Evolutionary conservation across 2,888 invertebrate species (phyloP).

Genomic region (Atrina japonica): DNA sequence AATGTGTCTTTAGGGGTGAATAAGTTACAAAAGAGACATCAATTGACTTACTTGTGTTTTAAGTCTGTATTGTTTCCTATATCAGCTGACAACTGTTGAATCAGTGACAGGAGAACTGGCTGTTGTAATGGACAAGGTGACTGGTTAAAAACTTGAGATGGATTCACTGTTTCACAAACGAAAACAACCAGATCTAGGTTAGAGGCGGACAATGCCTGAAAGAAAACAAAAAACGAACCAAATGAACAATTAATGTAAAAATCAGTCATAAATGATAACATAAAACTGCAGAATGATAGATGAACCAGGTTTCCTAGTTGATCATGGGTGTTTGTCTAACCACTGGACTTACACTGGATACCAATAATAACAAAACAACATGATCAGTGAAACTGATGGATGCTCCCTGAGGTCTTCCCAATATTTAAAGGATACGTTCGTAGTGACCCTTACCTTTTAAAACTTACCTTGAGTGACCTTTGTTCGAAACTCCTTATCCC

Average conservation of each 20-base stretch:
- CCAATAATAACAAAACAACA: background rate
- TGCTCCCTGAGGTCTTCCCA: too few relatives aligned
- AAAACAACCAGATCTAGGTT: constrained; percentile 93
- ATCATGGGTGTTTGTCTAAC: too few relatives aligned
- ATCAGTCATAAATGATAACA: too few relatives aligned
- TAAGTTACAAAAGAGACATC: too few relatives aligned
- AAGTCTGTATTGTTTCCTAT: constrained; percentile 91
- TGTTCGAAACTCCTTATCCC: too few relatives aligned
- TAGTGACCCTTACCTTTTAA: too few relatives aligned
- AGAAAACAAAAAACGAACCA: constrained; percentile 19
- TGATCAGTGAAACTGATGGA: too few relatives aligned
- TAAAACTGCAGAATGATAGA: too few relatives aligned
- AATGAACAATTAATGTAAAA: background rate
- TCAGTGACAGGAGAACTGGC: constrained; percentile 93
- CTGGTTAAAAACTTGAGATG: constrained; percentile 87
- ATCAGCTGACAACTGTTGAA: constrained; percentile 96
- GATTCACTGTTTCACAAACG: constrained; percentile 92
- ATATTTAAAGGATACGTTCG: background rate
- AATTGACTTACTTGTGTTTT: constrained; percentile 86
- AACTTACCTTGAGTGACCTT: too few relatives aligned
- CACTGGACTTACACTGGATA: too few relatives aligned
- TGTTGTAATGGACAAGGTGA: constrained; percentile 90
- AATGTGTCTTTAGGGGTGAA: too few relatives aligned
- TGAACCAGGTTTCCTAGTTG: too few relatives aligned
- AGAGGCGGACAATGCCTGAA: constrained; percentile 90